Evolutionary conservation across 2,888 invertebrate genomes (phyloP).

Genomic region (Hyposoter dolosus): DNA sequence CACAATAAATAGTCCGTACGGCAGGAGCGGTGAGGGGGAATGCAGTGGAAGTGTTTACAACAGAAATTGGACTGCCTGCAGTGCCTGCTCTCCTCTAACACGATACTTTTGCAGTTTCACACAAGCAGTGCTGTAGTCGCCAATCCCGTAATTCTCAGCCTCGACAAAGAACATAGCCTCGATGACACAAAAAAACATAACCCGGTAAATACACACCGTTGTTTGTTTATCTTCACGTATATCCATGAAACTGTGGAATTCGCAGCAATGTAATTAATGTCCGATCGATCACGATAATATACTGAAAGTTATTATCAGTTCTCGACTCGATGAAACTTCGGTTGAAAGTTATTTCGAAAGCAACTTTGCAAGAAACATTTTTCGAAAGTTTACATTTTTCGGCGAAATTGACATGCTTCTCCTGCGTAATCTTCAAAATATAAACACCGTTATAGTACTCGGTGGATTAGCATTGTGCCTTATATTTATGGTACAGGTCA

Average conservation of each 20-base stretch:
- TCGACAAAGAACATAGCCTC: too few species aligned
- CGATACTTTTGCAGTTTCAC: background rate
- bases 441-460: slow-evolving; percentile 79
- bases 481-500: slow-evolving; percentile 84
- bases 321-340: background rate
- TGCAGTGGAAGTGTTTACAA: too few species aligned
- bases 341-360: background rate
- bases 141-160: background rate
- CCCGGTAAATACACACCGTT: background rate
- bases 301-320: background rate
- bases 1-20: too few species aligned
- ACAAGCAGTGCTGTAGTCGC: background rate
- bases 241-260: background rate
- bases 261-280: background rate
- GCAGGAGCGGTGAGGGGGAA: too few species aligned
- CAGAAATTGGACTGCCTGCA: too few species aligned
- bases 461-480: slow-evolving; percentile 80
- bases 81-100: too few species aligned
- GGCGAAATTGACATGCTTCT: slow-evolving; percentile 78
- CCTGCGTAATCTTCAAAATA: slow-evolving; percentile 81
- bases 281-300: background rate
- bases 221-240: background rate
- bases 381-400: background rate
- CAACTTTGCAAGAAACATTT: background rate
- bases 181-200: background rate